Base-by-base conservation (phyloP, 2,888 invertebrate genomes). In the Pseudoips prasinana region DNA sequence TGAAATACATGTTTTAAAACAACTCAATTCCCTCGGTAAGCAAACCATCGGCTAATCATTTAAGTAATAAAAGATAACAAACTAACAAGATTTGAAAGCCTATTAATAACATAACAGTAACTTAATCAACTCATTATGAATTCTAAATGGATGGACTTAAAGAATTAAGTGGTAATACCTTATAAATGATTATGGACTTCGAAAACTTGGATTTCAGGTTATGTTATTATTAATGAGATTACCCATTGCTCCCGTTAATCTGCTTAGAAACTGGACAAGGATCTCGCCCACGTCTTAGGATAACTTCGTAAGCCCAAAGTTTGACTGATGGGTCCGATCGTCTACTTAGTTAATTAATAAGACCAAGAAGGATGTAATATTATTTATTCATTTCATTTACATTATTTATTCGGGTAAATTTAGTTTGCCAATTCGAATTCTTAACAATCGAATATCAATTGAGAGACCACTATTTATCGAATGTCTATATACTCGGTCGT, bases 231-330 rank as follows among this genome's bases (percentile, higher is more conserved):
- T 74, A 71, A 80, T 72, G 66, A 64, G 71, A 64, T 75, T 57
- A 58, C 55, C 42, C 58, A 68, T 66, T 61, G 66, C 59, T 64
- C 57, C 59, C 50, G 61, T 59, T 76, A 82, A 81, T 79, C 81
- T 64, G 44, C 74, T 81, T 73, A 66, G 48, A 50, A 58, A 64
- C 63, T 71, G 80, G 68, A 58, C 71, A 61, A 46, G 58, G 47
- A 50, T 58, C 48, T 31, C 34, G 47, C 54, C 55, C 65, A 55
- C 42, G 22, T 14, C 14, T 14, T 14, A 33, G 51, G 58, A 56
- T 67, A 14, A 14, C 14, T 14, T 14, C 5, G 14, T 14, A 14
- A 5, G 14, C n/a, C n/a, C n/a, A 14, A 14, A 14, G 2, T 3
- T 14, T 14, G 14, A 14, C 14, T 14, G 14, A 5, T 14, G 3